A percentile compares a stretch with the other conserved stretches of the same genome.
Evolutionary conservation across 2,113 vertebrate species (phyloP).

Genomic region (Monarcha castaneiventris): DNA sequence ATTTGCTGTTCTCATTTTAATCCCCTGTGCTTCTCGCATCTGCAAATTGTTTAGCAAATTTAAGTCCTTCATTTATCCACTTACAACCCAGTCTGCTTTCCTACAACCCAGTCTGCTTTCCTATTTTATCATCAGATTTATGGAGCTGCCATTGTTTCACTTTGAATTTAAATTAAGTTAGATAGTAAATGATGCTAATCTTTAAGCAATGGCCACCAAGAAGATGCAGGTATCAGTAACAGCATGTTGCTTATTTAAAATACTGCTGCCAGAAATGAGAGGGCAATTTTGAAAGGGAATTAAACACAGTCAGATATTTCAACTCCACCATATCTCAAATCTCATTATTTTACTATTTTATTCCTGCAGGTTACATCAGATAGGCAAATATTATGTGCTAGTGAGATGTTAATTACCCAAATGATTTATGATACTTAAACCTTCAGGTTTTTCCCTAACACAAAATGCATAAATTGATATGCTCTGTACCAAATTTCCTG

Average conservation of each 20-base stretch:
- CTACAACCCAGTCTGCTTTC: background rate
- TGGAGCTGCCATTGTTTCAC: background rate
- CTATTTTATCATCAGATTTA: background rate
- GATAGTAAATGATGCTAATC: background rate
- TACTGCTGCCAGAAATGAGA: background rate
- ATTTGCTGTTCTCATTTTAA: slow-evolving; percentile 40
- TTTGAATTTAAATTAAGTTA: background rate
- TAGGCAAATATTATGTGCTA: background rate
- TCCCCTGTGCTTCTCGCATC: slow-evolving; percentile 20
- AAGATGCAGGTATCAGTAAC: background rate
- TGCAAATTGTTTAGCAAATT: slow-evolving; percentile 50
- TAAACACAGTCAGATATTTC: background rate
- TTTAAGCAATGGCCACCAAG: background rate
- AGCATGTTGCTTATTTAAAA: background rate
- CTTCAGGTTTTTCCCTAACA: background rate
- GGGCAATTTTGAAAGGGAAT: background rate
- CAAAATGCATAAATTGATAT: background rate
- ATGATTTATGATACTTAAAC: background rate
- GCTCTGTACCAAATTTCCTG: background rate
- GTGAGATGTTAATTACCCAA: background rate
- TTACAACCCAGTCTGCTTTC: background rate
- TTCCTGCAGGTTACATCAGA: background rate
- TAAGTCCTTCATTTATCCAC: slow-evolving; percentile 17
- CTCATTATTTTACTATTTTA: background rate
- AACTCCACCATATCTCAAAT: background rate